A percentile compares a stretch with the other conserved stretches of the same genome.
Evolutionary conservation across 2,888 invertebrate genomes (phyloP).

Genomic region (Globia sparganii): DNA sequence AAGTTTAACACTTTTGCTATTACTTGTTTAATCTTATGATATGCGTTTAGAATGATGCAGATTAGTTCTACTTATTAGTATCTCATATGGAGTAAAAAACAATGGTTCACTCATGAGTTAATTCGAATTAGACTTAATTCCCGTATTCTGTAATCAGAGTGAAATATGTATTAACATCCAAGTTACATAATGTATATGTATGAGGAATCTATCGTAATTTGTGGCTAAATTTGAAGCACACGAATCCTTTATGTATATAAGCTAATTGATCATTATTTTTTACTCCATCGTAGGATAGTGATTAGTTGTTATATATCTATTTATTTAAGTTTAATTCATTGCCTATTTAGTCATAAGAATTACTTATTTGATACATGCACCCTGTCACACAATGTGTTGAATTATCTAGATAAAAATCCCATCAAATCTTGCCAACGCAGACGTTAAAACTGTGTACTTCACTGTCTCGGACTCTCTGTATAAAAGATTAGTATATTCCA

Average conservation of each 20-base stretch:
- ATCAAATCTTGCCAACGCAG: conserved; percentile 68
- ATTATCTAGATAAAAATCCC: conserved; percentile 63
- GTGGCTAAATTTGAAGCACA: neutral
- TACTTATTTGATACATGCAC: conserved; percentile 87
- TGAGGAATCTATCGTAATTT: neutral
- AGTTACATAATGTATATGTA: neutral
- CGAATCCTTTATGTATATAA: neutral
- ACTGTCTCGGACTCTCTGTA: conserved; percentile 72
- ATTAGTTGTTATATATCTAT: conserved; percentile 65
- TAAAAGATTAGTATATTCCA: conserved; percentile 65
- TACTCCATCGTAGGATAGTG: conserved; percentile 52
- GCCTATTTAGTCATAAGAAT: conserved; percentile 73
- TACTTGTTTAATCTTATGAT: conserved; percentile 61
- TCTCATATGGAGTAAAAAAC: conserved; percentile 55
- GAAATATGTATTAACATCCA: neutral
- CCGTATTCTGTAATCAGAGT: neutral
- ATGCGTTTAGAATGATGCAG: conserved; percentile 70
- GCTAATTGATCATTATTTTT: conserved; percentile 36
- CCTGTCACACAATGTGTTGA: conserved; percentile 89
- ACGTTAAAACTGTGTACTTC: conserved; percentile 72
- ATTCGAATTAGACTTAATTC: neutral
- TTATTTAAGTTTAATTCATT: conserved; percentile 66
- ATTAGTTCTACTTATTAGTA: conserved; percentile 66
- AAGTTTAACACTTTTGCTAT: conserved; percentile 64
- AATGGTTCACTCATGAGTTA: neutral